Conservation (phyloP, 1,140 invertebrate species). For the Metaphire vulgaris region DNA sequence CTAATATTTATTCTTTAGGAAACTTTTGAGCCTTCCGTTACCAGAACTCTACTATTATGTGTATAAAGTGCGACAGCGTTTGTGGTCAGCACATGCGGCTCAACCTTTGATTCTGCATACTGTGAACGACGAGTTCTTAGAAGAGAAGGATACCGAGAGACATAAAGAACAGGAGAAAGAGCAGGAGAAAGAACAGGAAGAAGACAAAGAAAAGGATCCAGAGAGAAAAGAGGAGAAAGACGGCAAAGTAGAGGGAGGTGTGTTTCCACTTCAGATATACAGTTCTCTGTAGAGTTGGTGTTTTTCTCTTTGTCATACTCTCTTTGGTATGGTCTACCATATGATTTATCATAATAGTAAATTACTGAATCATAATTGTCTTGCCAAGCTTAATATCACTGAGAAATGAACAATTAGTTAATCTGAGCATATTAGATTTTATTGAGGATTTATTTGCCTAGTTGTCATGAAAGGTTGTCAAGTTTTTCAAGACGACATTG, state of each 20-base stretch:
- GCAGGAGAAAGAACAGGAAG: background rate
- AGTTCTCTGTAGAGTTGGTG: no score
- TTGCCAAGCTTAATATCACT: no score
- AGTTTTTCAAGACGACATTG: no score
- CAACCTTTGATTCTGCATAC: background rate
- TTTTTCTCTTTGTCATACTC: no score
- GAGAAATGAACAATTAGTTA: no score
- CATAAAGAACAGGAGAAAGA: background rate
- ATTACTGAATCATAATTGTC: no score
- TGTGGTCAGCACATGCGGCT: conserved; percentile 7
- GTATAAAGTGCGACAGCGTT: conserved; percentile 30
- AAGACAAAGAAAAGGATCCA: conserved; percentile 30
- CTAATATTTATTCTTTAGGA: background rate
- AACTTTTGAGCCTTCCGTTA: conserved; percentile 8
- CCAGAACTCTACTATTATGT: conserved; percentile 33
- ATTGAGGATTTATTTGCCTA: no score
- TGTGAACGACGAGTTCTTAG: background rate
- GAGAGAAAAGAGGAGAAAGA: conserved; percentile 14
- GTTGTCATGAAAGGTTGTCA: no score
- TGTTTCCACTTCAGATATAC: background rate
- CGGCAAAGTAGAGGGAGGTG: conserved; percentile 7
- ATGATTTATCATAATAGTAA: no score
- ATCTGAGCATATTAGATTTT: no score
- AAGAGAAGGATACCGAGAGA: background rate
- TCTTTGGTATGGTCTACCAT: no score